Evolutionary conservation across 2,797 vertebrate genomes (phyloP).

Genomic region (Picus viridis): DNA sequence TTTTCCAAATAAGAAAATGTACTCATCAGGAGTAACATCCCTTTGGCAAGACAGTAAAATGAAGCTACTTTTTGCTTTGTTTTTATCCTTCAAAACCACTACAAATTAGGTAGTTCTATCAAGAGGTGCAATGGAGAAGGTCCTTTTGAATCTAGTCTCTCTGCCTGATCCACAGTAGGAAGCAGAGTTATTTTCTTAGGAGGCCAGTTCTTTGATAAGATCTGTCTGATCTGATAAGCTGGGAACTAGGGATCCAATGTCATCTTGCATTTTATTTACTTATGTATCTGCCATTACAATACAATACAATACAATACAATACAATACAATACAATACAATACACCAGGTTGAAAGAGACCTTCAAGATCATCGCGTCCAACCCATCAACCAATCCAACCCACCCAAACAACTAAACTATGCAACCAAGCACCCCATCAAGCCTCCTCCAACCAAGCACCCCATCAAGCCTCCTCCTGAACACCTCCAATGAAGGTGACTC

Average conservation of each 20-base stretch:
- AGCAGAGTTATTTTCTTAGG: conserved; percentile 11
- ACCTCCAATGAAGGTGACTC: no score
- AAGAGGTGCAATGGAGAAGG: conserved; percentile 18
- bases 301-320: no score
- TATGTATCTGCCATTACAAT: neutral
- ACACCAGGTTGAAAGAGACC: no score
- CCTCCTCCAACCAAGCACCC: no score
- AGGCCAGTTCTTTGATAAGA: neutral
- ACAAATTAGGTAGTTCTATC: neutral
- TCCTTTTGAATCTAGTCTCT: conserved; percentile 16
- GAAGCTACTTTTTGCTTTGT: neutral
- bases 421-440: no score
- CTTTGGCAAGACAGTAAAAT: neutral
- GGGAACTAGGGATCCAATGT: neutral
- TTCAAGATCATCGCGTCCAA: no score
- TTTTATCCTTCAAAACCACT: neutral
- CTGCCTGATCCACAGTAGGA: neutral
- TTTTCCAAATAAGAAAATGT: neutral
- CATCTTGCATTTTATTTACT: conserved; percentile 17
- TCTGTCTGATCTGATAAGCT: conserved; percentile 10
- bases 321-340: no score
- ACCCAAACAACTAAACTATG: no score
- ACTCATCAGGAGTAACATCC: neutral
- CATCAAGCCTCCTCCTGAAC: no score
- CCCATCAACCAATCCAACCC: no score